Evolutionary conservation across 2,797 vertebrate species (phyloP).

Genomic region (Phaenicophaeus curvirostris): DNA sequence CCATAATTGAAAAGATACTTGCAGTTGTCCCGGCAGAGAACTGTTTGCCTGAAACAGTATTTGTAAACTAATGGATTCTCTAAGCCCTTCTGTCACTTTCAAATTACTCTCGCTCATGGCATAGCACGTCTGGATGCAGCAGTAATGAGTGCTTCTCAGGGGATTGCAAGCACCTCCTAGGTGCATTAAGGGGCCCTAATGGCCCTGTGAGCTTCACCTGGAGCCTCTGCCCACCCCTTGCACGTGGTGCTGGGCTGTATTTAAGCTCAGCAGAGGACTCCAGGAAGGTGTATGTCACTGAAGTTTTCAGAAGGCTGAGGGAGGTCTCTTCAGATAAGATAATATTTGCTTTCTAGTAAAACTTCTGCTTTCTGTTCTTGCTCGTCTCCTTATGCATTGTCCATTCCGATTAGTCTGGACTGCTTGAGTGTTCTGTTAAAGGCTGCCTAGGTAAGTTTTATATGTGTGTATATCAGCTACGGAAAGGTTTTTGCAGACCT

Average conservation of each 20-base stretch:
- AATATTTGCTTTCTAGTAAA: neutral
- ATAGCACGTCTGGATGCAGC: neutral
- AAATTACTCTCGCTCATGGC: neutral
- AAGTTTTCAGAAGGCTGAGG: rapidly evolving
- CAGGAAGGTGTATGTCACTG: rapidly evolving
- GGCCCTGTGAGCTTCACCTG: neutral
- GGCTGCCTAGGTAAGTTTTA: neutral
- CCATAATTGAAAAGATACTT: neutral
- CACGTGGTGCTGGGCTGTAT: neutral
- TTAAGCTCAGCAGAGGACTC: neutral
- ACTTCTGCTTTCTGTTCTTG: neutral
- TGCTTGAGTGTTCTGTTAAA: neutral
- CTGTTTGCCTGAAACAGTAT: neutral
- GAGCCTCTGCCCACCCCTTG: neutral
- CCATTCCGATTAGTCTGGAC: neutral
- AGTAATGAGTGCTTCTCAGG: neutral
- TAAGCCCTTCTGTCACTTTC: neutral
- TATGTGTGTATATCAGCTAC: neutral
- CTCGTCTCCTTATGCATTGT: neutral
- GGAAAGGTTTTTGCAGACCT: neutral
- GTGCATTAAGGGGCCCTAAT: no score
- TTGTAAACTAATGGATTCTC: neutral
- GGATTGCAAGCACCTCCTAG: neutral
- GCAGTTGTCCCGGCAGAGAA: neutral
- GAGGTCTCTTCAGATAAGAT: neutral